Evolutionary conservation across 2,888 invertebrate species (phyloP), one percentile per base, ranked within the genome.

Genomic region (Theretra japonica): DNA sequence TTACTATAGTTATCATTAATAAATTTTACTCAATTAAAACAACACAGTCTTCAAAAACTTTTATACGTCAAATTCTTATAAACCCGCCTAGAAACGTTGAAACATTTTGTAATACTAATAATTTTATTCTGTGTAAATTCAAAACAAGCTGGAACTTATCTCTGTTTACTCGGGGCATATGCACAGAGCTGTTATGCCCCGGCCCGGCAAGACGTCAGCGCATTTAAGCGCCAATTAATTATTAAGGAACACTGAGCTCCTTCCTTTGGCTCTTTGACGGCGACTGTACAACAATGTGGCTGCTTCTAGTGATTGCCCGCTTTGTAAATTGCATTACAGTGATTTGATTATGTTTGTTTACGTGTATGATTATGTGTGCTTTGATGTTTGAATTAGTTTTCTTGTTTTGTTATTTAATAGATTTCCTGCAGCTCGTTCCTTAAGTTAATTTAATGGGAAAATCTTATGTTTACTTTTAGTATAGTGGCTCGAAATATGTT

Each of bases 201-300:
- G 88, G 87, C 85, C 84, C 82, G 84, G 79, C 86, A 90, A 93
- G 93, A 94, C 92, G 93, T 92, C 93, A 88, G 91, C 92, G 86
- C 92, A 88, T 89, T 94, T 93, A 94, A 93, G 90, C 91, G 90
- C 85, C 90, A 89, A 93, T 94, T 94, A 94, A 94, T 94, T 93
- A 94, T 94, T 94, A 92, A 94, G 88, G 87, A 85, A 80, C 85
- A 80, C 84, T 85, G 84, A 88, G 89, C 87, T 88, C 86, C 87
- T 88, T 92, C 90, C 92, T 92, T 93, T 91, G 90, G 88, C 91
- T 89, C 93, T 94, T 93, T 93, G 94, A 92, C 89, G 90, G 87
- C 78, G 86, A 84, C 84, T 89, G 86, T 88, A 90, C 91, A 92
- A 94, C 93, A 94, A 94, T 93, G 93, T 88, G 91, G 90, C 88